Percentiles rank a stretch among this genome's conserved stretches.
These are phyloP conservation scores for Bradypodion ventrale DNA, from an alignment of 2,797 vertebrate genomes.

Conservation along the genomic window DNA sequence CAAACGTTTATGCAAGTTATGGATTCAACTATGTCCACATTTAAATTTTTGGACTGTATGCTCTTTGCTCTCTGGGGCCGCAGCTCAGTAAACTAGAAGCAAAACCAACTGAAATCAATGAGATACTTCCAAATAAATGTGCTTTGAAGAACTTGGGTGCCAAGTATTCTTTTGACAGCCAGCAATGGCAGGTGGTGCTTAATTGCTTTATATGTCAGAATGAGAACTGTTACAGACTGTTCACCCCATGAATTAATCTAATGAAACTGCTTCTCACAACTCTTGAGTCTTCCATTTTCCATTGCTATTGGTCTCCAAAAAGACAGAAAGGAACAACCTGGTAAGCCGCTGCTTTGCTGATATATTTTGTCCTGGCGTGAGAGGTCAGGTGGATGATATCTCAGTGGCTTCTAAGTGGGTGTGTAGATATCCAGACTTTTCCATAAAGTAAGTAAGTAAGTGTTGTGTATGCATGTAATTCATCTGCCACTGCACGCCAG, in stretches of 20 bases:
- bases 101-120: background rate
- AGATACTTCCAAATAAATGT: background rate
- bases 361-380: background rate
- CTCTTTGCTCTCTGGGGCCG: slow-evolving; percentile 47
- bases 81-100: slow-evolving; percentile 16
- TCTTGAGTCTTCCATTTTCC: background rate
- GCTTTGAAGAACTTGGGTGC: slow-evolving; percentile 28
- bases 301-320: background rate
- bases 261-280: slow-evolving; percentile 1
- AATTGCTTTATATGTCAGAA: slow-evolving; percentile 23
- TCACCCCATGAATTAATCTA: slow-evolving; percentile 16
- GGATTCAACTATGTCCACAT: slow-evolving; percentile 57
- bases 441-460: background rate
- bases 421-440: background rate
- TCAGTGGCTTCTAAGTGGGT: background rate
- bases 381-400: background rate
- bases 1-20: slow-evolving; percentile 70
- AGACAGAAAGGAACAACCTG: background rate
- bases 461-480: too few species aligned
- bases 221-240: slow-evolving; percentile 7
- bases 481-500: too few species aligned
- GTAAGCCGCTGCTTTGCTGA: background rate
- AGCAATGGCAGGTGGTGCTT: slow-evolving; percentile 30
- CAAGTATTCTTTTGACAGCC: slow-evolving; percentile 43
- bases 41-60: slow-evolving; percentile 64